Percentiles rank a stretch among this genome's conserved stretches.
Evolutionary conservation across 30 jellyfish, hydroid and myxozoan species (phyloP).

Genomic region (Chironex yamaguchii): DNA sequence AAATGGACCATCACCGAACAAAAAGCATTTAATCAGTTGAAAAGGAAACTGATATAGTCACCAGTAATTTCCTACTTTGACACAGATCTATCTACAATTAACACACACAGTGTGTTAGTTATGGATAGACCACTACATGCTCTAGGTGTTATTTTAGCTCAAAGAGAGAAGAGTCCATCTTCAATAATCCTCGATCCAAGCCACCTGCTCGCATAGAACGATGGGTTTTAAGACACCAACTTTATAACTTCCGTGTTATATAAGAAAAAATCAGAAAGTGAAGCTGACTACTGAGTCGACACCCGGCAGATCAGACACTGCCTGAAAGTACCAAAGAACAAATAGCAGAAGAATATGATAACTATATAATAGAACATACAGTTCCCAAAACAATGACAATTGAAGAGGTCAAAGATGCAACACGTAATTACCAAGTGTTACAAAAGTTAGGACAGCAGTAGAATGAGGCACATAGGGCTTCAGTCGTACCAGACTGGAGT

Average conservation of each 20-base stretch:
- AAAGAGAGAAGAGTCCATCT: conserved; percentile 56
- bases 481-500: conserved; percentile 6
- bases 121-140: conserved; percentile 35
- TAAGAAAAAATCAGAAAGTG: conserved; percentile 44
- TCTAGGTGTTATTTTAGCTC: conserved; percentile 22
- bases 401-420: conserved; percentile 3
- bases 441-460: conserved; percentile 23
- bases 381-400: conserved; percentile 9
- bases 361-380: neutral
- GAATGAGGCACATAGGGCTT: conserved; percentile 24
- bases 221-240: conserved; percentile 55
- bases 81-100: too few species aligned
- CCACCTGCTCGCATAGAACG: conserved; percentile 62
- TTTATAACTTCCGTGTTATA: conserved; percentile 47
- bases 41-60: conserved; percentile 43
- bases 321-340: neutral
- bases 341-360: conserved; percentile 18
- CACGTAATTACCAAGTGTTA: conserved; percentile 6
- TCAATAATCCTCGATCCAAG: conserved; percentile 42
- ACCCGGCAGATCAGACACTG: neutral
- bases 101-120: conserved; percentile 31
- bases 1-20: conserved; percentile 45
- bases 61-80: conserved; percentile 66
- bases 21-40: conserved; percentile 52
- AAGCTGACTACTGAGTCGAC: conserved; percentile 14